Evolutionary conservation across 2,888 invertebrate genomes (phyloP), one percentile per base, ranked within the genome.

Genomic region (Hololepta plana): DNA sequence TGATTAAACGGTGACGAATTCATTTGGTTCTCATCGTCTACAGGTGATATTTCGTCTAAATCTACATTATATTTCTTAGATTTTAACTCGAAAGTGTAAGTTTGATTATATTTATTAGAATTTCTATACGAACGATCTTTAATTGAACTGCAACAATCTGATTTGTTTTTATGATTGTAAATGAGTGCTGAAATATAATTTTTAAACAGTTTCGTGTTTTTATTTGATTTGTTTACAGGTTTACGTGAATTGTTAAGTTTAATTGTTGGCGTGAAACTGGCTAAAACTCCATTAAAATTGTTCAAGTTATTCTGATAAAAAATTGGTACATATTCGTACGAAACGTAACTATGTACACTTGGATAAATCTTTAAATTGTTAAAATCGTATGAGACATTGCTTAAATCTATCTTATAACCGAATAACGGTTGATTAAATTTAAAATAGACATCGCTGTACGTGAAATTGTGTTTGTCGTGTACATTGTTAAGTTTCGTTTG

Each of bases 41-140:
- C 45, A 6, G 50, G 49, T 13, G 48, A 42, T 15, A 53, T 52
- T 39, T 49, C 47, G 32, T 52, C 48, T 23, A 50, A 42, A 41
- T 51, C 42, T 21, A 38, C 27, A 23, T 29, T 32, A 19, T 34
- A 35, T 23, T 24, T 28, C 27, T 30, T 34, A 15, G 23, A 31
- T 24, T 35, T 39, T n/a, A n/a, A n/a, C n/a, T n/a, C n/a, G n/a
- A n/a, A n/a, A n/a, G n/a, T n/a, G n/a, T n/a, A n/a, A n/a, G n/a
- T n/a, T n/a, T n/a, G n/a, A n/a, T n/a, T n/a, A n/a, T n/a, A n/a
- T n/a, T n/a, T n/a, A n/a, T n/a, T n/a, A n/a, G n/a, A n/a, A n/a
- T n/a, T n/a, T n/a, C n/a, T n/a, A n/a, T n/a, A n/a, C n/a, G n/a
- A n/a, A n/a, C n/a, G n/a, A n/a, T n/a, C n/a, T n/a, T n/a, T n/a